phyloP scores from a whole-genome alignment of 37 sponge, comb jelly and placozoan genomes.

The Agelas oroides region DNA sequence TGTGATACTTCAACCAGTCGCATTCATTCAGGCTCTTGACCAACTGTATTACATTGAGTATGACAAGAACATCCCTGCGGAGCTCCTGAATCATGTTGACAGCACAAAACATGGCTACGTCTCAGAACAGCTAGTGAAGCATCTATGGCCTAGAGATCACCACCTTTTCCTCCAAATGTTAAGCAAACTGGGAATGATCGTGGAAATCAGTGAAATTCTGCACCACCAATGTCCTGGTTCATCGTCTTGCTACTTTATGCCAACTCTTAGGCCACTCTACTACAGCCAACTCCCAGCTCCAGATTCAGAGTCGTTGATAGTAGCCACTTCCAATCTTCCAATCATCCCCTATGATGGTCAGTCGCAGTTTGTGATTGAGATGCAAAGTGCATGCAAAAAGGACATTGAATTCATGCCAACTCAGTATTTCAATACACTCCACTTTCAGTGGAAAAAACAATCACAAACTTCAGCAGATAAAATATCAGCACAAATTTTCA shows the following conservation, averaged over 20 bases:
- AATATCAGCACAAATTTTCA: not conserved
- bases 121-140: not conserved
- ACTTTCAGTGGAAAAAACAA: not conserved
- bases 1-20: no score
- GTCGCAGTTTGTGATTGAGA: not conserved
- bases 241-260: slow-evolving; percentile 2
- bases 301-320: not conserved
- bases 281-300: not conserved
- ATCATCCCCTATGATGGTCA: not conserved
- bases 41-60: no score
- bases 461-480: not conserved
- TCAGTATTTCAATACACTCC: not conserved
- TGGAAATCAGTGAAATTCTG: not conserved
- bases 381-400: not conserved
- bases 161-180: slow-evolving; percentile 1
- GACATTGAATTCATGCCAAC: not conserved
- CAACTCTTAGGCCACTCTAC: not conserved
- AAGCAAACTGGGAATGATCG: not conserved
- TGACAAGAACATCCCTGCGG: no score
- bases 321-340: not conserved
- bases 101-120: not conserved
- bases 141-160: not conserved
- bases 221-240: no score
- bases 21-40: no score
- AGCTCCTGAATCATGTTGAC: not conserved